phyloP scores from a whole-genome alignment of 2,797 vertebrate genomes.

The Characodon lateralis region DNA sequence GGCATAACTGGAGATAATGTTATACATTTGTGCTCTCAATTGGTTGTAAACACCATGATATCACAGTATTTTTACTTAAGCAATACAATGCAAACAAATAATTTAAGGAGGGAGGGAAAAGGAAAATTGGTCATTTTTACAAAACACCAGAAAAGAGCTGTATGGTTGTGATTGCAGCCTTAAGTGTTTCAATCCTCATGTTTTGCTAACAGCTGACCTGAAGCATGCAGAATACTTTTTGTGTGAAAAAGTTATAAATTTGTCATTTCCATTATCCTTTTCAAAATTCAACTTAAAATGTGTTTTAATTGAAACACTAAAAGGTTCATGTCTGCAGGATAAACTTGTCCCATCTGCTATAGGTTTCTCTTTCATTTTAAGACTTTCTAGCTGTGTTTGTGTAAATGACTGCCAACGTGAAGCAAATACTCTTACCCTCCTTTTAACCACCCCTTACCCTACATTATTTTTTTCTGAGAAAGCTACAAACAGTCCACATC shows the following conservation, averaged over 20 bases:
- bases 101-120: not conserved
- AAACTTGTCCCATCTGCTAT: not conserved
- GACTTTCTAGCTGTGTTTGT: not conserved
- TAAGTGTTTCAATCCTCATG: not conserved
- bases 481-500: not conserved
- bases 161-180: not conserved
- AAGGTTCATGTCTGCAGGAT: not conserved
- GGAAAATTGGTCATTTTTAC: not conserved
- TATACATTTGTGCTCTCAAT: not conserved
- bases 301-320: not conserved
- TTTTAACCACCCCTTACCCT: not conserved
- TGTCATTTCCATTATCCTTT: not conserved
- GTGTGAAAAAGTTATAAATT: not conserved
- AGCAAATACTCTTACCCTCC: not conserved
- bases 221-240: not conserved
- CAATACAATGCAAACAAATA: not conserved
- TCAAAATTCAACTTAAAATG: not conserved
- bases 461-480: not conserved
- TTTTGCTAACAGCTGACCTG: not conserved
- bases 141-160: not conserved
- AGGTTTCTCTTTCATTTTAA: slow-evolving; percentile 9
- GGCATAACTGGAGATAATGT: not conserved
- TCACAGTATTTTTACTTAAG: not conserved
- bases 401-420: not conserved
- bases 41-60: not conserved